Base-by-base conservation (phyloP, 2,113 vertebrate genomes). In the Rhabdornis inornatus region DNA sequence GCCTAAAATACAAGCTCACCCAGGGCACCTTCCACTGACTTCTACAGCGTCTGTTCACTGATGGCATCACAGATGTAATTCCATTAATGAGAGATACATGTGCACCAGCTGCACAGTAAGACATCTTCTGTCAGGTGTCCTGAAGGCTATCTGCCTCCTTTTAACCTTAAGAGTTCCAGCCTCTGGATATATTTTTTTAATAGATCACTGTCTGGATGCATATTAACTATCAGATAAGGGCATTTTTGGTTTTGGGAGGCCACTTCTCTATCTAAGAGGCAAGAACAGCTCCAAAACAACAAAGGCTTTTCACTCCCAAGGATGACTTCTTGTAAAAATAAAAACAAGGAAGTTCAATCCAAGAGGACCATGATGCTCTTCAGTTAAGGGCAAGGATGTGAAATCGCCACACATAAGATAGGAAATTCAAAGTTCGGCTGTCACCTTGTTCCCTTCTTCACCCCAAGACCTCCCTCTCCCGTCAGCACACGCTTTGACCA, bases 341-440 rank as follows among this genome's bases (percentile, higher is more conserved):
- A 84, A 92, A 97, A 96, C 90, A 96, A 97, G 95, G 95, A 97
- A 97, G 96, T 96, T 94, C 35, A 82, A 96, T 95, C 94, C 90
- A 92, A 92, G 88, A 92, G 81, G 89, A 74, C 89, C 95, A 94
- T 94, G 71, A 88, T 55, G 86, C 92, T 89, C 85, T 89, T 96
- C 90, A 93, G 85, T 79, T 72, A 63, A 80, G 92, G 80, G 91
- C 87, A 74, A 92, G 76, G 79, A 93, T 94, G 76, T 92, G 72
- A 94, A 92, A 90, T 82, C 33, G 69, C 30, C 64, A 40, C 55
- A 83, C 68, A 4, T 13, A 81, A 91, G 72, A 84, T 83, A 87
- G 89, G 59, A 94, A 95, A 97, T 50, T 70, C 88, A 72, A 94
- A 96, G 86, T 91, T 89, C 40, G 68, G 55, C 59, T 85, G 84